Conservation (phyloP, 2,113 vertebrate species). For the Alethe castanea region DNA sequence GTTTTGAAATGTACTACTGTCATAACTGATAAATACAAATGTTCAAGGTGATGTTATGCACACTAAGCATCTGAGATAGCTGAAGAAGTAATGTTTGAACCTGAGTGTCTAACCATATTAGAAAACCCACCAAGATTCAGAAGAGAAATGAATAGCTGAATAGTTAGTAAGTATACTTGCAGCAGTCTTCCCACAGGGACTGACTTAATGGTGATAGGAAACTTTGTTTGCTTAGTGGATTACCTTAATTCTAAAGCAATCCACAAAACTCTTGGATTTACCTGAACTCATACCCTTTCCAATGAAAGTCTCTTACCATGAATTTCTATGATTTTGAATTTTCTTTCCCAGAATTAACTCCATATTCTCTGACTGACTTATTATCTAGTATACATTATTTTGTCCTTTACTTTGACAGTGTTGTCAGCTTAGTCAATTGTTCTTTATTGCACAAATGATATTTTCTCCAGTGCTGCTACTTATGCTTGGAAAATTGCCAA, state of each 20-base stretch:
- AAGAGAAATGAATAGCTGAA: background rate
- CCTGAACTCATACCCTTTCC: background rate
- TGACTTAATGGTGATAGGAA: background rate
- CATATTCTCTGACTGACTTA: background rate
- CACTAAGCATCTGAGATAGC: background rate
- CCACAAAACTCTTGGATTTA: background rate
- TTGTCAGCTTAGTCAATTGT: background rate
- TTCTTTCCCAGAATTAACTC: background rate
- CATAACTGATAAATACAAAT: background rate
- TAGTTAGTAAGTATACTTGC: background rate
- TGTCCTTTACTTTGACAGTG: background rate
- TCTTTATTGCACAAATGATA: background rate
- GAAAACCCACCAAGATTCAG: background rate
- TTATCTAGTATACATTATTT: background rate
- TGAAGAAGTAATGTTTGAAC: background rate
- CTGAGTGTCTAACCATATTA: background rate
- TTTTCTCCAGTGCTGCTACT: background rate
- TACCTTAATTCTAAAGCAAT: background rate
- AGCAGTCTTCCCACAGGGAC: background rate
- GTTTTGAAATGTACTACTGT: background rate
- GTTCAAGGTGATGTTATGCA: background rate
- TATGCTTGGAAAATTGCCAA: background rate
- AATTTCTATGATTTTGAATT: background rate
- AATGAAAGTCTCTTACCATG: background rate
- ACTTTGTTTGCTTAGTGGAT: background rate